Base-by-base conservation (phyloP, 2,113 vertebrate species). In the Dolichotis patagonum region DNA sequence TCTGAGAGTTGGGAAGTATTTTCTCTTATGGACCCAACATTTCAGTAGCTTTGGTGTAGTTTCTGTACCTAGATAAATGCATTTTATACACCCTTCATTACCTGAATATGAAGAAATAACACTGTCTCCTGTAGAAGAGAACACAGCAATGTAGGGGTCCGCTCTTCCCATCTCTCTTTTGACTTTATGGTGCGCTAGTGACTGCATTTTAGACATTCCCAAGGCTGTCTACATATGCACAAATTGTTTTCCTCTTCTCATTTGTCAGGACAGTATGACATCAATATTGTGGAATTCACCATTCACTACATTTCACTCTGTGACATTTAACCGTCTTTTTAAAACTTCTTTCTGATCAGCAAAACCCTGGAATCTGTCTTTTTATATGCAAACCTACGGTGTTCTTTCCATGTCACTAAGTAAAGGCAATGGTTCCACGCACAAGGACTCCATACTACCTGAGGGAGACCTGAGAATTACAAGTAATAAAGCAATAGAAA, bases 401-500 rank as follows among this genome's bases (percentile, higher is more conserved):
- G 1, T 24, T 60, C 35, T 49, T 94, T 75, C 90, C 63, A 43
- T 92, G 94, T 90, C 93, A 95, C 80, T 96, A 91, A 92, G 94
- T 75, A 81, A 98, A 96, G 58, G 46, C 56, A 94, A 56, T 90
- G n/a, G 81, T 67, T 63, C 81, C 82, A 95, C 96, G 98, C 97
- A 98, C n/a, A n/a, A n/a, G 93, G 90, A 90, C 52, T 92, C 41
- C 49, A 22, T 95, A 90, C 96, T 95, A 69, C 60, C 58, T 91
- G 85, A 83, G 52, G 95, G 91, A 98, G 97, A 98, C 46, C 41
- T 1, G n/a, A 97, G 94, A 96, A 69, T 97, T 95, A 96, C 93
- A 60, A 91, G 97, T 96, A 97, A 71, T 87, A 95, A 86, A 96
- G 96, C 96, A 97, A 97, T 98, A 97, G 96, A 98, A 98, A 98